Evolutionary conservation across 2,888 invertebrate species (phyloP).

Genomic region (Acutogordius australiensis): DNA sequence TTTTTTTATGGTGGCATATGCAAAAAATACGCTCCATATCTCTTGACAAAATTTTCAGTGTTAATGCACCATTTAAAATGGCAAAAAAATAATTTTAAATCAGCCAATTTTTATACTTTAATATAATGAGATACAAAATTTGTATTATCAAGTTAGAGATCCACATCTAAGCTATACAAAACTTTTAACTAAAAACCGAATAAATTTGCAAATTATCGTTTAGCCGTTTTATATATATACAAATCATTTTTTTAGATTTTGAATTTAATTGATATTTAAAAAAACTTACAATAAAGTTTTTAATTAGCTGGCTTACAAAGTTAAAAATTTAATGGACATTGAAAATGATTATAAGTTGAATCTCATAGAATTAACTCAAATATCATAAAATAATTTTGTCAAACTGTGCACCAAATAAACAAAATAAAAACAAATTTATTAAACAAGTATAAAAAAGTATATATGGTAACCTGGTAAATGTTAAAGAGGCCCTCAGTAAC

Average conservation of each 20-base stretch:
- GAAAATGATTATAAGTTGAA: background rate
- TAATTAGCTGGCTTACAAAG: background rate
- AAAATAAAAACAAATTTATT: too few species aligned
- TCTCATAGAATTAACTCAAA: background rate
- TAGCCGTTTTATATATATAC: slow-evolving; percentile 2
- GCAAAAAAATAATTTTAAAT: too few species aligned
- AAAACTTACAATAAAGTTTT: background rate
- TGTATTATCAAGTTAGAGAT: too few species aligned
- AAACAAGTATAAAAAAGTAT: background rate
- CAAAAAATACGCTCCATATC: too few species aligned
- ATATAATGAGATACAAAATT: too few species aligned
- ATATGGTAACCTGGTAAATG: slow-evolving; percentile 26
- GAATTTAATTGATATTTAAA: slow-evolving; percentile 9
- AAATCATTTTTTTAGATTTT: background rate
- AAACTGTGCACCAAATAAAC: background rate
- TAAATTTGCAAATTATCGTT: too few species aligned
- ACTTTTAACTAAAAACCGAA: too few species aligned
- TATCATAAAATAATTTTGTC: background rate
- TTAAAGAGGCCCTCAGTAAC: slow-evolving; percentile 27
- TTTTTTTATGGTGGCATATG: too few species aligned
- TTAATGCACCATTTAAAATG: too few species aligned
- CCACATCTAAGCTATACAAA: too few species aligned
- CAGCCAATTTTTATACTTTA: too few species aligned
- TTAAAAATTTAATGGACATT: background rate
- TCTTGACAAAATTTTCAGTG: too few species aligned